Evolutionary conservation across 1,140 invertebrate genomes (phyloP).

Genomic region (Procambarus virginalis): DNA sequence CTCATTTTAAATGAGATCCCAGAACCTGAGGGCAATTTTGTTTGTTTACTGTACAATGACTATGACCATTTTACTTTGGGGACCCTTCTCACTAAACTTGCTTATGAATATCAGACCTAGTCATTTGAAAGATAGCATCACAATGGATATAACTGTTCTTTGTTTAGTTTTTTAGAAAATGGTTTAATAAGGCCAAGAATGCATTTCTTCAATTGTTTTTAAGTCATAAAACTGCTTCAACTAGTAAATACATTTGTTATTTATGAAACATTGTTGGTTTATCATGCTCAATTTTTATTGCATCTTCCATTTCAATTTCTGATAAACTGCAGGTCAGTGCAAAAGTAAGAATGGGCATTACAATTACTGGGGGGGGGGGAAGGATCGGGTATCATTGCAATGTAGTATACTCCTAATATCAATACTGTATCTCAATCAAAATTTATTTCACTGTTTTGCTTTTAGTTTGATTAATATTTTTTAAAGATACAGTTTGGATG

Average conservation of each 20-base stretch:
- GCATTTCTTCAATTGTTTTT: constrained; percentile 29
- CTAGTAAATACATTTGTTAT: constrained; percentile 23
- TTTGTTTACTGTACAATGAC: constrained; percentile 26
- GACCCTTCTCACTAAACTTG: constrained; percentile 16
- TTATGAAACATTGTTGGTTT: constrained; percentile 36
- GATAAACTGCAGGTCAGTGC: constrained; percentile 18
- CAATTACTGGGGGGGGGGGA: neutral
- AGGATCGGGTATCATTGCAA: constrained; percentile 12
- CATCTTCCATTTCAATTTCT: constrained; percentile 11
- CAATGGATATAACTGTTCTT: constrained; percentile 5
- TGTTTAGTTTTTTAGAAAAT: neutral
- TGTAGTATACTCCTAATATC: constrained; percentile 5
- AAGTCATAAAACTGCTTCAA: constrained; percentile 11
- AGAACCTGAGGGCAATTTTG: constrained; percentile 24
- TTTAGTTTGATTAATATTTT: neutral
- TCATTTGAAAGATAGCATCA: constrained; percentile 53
- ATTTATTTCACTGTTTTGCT: neutral
- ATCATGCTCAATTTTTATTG: constrained; percentile 26
- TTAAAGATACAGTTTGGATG: constrained; percentile 9
- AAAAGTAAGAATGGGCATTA: constrained; percentile 30
- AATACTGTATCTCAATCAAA: neutral
- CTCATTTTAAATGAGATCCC: constrained; percentile 32
- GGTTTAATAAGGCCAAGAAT: constrained; percentile 19
- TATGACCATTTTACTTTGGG: constrained; percentile 19
- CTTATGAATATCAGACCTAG: constrained; percentile 49